Conservation (phyloP, 2,888 invertebrate genomes). For the Aphodius sticticus region DNA sequence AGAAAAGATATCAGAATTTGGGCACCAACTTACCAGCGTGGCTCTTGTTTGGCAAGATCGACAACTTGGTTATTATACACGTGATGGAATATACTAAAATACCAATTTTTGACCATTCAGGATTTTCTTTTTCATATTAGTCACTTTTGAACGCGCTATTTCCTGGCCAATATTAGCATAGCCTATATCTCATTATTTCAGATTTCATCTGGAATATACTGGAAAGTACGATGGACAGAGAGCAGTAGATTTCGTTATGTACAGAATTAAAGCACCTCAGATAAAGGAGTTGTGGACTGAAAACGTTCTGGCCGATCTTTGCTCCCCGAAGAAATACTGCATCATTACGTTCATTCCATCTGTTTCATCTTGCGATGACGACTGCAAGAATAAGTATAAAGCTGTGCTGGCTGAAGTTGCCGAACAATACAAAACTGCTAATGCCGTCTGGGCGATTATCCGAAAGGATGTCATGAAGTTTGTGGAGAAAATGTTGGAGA, state of each 20-base stretch:
- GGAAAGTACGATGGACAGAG: conserved; percentile 24
- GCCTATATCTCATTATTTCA: not conserved
- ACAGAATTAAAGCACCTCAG: conserved; percentile 27
- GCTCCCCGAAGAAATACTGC: conserved; percentile 31
- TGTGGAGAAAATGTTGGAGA: conserved; percentile 29
- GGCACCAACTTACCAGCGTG: too few relatives aligned
- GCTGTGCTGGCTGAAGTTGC: conserved; percentile 15
- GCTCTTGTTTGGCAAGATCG: too few relatives aligned
- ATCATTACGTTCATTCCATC: conserved; percentile 27
- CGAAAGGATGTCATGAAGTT: conserved; percentile 29
- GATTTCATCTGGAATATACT: conserved; percentile 27
- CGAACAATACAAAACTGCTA: conserved; percentile 27
- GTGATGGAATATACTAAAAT: too few relatives aligned
- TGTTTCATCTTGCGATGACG: conserved; percentile 20
- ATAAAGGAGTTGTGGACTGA: conserved; percentile 26
- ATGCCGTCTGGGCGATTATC: conserved; percentile 27
- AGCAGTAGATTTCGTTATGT: conserved; percentile 25
- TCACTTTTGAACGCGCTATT: too few relatives aligned
- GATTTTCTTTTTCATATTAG: too few relatives aligned
- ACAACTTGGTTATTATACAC: too few relatives aligned
- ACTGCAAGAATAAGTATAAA: conserved; percentile 24
- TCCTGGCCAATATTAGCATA: too few relatives aligned
- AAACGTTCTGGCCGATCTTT: conserved; percentile 26
- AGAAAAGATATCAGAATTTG: too few relatives aligned
- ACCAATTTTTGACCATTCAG: too few relatives aligned